Percentiles rank a stretch among this genome's conserved stretches.
These are phyloP conservation scores for Linyphia triangularis DNA, from an alignment of 2,888 invertebrate species.

Conservation along the genomic window DNA sequence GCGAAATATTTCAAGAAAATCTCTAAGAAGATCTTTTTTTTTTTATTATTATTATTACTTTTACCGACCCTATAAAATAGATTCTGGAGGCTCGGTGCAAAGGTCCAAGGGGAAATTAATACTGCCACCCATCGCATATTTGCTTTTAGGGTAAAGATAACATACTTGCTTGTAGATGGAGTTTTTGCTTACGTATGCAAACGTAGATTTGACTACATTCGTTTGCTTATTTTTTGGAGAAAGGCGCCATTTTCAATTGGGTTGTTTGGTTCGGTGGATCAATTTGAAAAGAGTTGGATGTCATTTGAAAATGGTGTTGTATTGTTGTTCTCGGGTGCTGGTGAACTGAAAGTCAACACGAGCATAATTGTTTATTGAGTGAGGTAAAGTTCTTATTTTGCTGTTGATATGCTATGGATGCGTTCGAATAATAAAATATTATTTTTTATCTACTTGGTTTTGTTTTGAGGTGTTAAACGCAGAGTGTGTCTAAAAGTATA, in stretches of 20 bases:
- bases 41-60: neutral
- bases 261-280: no score
- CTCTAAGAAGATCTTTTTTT: neutral
- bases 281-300: no score
- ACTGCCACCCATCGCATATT: conserved; percentile 1
- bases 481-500: no score
- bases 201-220: neutral
- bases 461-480: no score
- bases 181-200: neutral
- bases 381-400: no score
- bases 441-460: no score
- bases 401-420: no score
- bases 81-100: neutral
- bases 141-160: conserved; percentile 13
- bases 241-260: neutral
- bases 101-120: conserved; percentile 44
- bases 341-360: no score
- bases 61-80: conserved; percentile 1
- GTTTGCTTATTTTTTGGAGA: neutral
- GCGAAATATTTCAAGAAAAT: conserved; percentile 4
- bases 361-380: no score
- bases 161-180: neutral
- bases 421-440: no score
- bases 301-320: no score
- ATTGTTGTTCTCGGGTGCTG: no score